phyloP scores from a whole-genome alignment of 92 coral and sea anemone genomes.

The Anthopleura xanthogrammica region DNA sequence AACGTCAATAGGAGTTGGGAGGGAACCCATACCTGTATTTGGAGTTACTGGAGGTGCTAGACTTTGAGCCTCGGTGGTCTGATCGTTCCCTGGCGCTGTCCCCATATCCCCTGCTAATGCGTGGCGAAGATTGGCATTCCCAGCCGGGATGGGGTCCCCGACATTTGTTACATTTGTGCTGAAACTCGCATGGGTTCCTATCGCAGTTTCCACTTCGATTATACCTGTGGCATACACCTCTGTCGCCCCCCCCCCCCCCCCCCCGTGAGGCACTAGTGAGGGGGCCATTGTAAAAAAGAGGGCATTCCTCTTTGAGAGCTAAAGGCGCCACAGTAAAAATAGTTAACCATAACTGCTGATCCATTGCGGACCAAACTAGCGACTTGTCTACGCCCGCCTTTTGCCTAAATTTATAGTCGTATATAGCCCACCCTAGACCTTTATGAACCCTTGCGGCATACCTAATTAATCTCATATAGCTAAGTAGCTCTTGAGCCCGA shows the following conservation, averaged over 20 bases:
- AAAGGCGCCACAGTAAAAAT: conserved; percentile 40
- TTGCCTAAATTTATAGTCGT: conserved; percentile 31
- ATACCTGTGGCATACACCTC: conserved; percentile 32
- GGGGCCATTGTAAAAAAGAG: conserved; percentile 37
- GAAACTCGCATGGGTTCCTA: conserved; percentile 31
- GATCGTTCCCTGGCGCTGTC: no score
- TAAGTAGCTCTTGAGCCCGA: conserved; percentile 36
- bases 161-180: conserved; percentile 40
- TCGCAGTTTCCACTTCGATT: conserved; percentile 30
- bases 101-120: no score
- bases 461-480: conserved; percentile 33
- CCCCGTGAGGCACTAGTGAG: conserved; percentile 27
- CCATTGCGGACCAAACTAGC: conserved; percentile 37
- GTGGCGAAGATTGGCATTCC: no score
- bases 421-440: conserved; percentile 44
- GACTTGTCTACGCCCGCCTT: conserved; percentile 34
- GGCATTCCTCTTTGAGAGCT: conserved; percentile 21
- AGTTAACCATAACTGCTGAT: conserved; percentile 33
- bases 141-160: no score
- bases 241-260: no score
- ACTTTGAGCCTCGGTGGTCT: no score
- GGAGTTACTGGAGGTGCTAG: no score
- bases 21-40: no score
- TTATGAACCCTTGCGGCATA: conserved; percentile 41
- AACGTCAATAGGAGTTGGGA: no score